A percentile compares a stretch with the other conserved stretches of the same genome.
phyloP scores from a whole-genome alignment of 2,888 invertebrate genomes.

The Drosophila parthenogenetica region DNA sequence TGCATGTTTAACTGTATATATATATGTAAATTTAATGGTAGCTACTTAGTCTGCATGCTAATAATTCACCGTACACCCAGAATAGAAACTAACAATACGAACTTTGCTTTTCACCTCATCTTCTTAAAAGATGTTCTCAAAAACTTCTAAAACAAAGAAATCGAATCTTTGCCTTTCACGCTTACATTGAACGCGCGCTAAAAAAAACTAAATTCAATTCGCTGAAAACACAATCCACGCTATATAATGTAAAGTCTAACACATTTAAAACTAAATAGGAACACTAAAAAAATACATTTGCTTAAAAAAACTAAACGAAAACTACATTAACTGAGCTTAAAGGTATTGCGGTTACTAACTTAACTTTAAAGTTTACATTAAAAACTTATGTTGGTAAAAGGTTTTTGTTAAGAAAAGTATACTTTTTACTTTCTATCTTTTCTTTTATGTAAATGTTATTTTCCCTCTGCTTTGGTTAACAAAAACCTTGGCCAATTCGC shows the following conservation, averaged over 20 bases:
- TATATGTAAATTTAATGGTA: slow-evolving; percentile 9
- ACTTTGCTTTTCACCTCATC: slow-evolving; percentile 68
- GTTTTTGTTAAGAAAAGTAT: slow-evolving; percentile 14
- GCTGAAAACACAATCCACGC: slow-evolving; percentile 73
- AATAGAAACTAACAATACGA: slow-evolving; percentile 42
- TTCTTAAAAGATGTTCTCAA: slow-evolving; percentile 33
- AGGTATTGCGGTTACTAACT: slow-evolving; percentile 55
- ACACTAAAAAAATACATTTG: slow-evolving; percentile 44
- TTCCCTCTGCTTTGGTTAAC: neutral
- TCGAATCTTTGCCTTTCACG: slow-evolving; percentile 65
- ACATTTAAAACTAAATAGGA: slow-evolving; percentile 47
- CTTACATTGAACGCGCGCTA: slow-evolving; percentile 57
- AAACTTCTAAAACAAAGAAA: slow-evolving; percentile 32
- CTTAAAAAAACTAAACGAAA: slow-evolving; percentile 23
- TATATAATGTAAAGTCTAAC: slow-evolving; percentile 64
- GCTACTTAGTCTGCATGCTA: slow-evolving; percentile 32
- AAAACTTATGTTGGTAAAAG: slow-evolving; percentile 3
- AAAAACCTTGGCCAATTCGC: slow-evolving; percentile 51
- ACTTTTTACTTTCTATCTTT: neutral
- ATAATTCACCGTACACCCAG: slow-evolving; percentile 32
- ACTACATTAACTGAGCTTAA: slow-evolving; percentile 47
- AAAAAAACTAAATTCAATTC: slow-evolving; percentile 32
- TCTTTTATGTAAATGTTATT: slow-evolving; percentile 3
- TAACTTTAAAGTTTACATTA: neutral
- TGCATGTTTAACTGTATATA: slow-evolving; percentile 38